Conservation (phyloP, 64 coral and sea anemone genomes). For the Actinia equina region DNA sequence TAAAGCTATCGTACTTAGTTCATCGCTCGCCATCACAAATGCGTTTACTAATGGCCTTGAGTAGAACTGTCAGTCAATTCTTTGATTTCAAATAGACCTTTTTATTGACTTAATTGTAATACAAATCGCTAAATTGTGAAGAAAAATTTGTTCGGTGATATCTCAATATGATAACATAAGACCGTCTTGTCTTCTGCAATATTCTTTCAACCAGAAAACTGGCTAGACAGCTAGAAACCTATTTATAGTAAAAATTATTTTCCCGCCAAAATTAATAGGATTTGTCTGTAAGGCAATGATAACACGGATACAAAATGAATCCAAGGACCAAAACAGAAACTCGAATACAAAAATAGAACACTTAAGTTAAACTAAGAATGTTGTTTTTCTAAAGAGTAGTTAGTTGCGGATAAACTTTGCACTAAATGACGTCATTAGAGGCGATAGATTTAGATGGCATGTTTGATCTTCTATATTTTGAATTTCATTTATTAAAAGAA, state of each 20-base stretch:
- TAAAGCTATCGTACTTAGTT: neutral
- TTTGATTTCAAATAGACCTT: neutral
- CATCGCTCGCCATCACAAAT: neutral
- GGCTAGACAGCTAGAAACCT: too few relatives aligned
- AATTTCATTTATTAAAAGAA: neutral
- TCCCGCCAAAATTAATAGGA: neutral
- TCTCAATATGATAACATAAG: neutral
- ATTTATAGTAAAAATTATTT: too few relatives aligned
- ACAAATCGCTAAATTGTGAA: neutral
- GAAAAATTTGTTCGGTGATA: neutral
- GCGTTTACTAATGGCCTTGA: neutral
- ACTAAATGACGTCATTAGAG: neutral
- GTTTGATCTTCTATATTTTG: neutral
- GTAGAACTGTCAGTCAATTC: neutral
- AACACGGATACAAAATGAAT: neutral
- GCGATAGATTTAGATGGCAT: neutral
- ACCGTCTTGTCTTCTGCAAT: neutral
- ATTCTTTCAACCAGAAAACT: neutral
- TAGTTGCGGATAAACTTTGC: neutral
- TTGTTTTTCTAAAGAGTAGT: neutral
- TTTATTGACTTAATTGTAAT: neutral
- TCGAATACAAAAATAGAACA: neutral
- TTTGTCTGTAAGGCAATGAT: neutral
- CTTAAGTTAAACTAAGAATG: neutral
- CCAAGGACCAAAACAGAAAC: too few relatives aligned